phyloP scores from a whole-genome alignment of 2,888 invertebrate species.

The Malthinus flaveolus region DNA sequence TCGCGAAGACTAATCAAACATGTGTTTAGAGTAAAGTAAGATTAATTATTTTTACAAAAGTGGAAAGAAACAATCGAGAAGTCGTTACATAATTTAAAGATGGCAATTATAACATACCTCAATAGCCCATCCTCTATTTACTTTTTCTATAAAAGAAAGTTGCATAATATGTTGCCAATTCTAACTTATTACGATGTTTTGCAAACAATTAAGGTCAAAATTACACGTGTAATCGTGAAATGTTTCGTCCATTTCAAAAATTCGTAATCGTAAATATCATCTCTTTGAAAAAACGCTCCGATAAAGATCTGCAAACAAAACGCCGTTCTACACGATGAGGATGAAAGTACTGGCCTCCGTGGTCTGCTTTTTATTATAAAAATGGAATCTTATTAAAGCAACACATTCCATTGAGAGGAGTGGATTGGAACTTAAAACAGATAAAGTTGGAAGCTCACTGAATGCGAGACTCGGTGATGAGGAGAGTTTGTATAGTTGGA shows the following conservation, averaged over 20 bases:
- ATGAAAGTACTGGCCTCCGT: conserved; percentile 3
- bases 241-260: neutral
- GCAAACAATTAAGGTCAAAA: conserved; percentile 1
- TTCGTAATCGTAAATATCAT: conserved; percentile 4
- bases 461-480: too few relatives aligned
- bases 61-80: too few relatives aligned
- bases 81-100: too few relatives aligned
- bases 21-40: too few relatives aligned
- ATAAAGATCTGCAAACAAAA: neutral
- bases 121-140: too few relatives aligned
- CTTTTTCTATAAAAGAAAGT: too few relatives aligned
- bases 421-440: neutral
- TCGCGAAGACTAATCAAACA: too few relatives aligned
- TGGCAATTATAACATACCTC: too few relatives aligned
- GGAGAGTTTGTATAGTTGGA: too few relatives aligned
- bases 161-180: too few relatives aligned
- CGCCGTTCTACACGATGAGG: neutral
- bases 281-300: neutral
- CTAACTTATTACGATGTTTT: neutral
- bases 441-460: neutral
- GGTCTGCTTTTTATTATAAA: neutral
- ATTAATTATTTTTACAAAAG: too few relatives aligned
- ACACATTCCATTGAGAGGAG: neutral
- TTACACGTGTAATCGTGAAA: conserved; percentile 4
- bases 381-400: neutral